Percentiles rank a stretch among this genome's conserved stretches.
phyloP scores from a whole-genome alignment of 2,113 vertebrate species.

The Eira barbara region DNA sequence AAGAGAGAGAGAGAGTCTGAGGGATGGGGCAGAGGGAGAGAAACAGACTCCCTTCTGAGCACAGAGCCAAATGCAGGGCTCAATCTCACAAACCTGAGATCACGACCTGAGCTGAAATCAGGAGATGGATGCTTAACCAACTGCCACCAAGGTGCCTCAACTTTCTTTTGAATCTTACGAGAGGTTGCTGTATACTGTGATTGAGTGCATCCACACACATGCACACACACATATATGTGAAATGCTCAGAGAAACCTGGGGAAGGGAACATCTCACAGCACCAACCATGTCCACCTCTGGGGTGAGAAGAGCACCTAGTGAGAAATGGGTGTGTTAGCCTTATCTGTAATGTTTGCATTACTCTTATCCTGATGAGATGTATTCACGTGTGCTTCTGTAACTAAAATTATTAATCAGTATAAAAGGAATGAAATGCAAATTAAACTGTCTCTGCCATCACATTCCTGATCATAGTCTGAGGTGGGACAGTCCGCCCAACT shows the following conservation, averaged over 20 bases:
- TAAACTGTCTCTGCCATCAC: neutral
- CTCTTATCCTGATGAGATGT: neutral
- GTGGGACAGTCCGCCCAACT: neutral
- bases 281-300: neutral
- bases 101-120: too few relatives aligned
- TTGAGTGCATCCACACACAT: neutral
- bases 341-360: neutral
- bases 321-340: neutral
- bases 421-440: neutral
- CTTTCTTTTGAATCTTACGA: neutral
- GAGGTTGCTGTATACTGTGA: neutral
- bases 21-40: too few relatives aligned
- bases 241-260: too few relatives aligned
- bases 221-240: rapidly evolving
- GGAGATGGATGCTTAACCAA: too few relatives aligned
- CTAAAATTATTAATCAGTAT: neutral
- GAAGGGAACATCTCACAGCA: neutral
- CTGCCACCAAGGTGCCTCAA: too few relatives aligned
- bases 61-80: too few relatives aligned
- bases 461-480: neutral
- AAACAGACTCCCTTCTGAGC: too few relatives aligned
- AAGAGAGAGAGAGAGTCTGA: too few relatives aligned
- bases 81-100: too few relatives aligned
- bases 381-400: neutral
- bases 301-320: neutral